Percentiles rank a stretch among this genome's conserved stretches.
These are phyloP conservation scores for Plumapathes pennacea DNA, from an alignment of 92 coral and sea anemone species.

Conservation along the genomic window DNA sequence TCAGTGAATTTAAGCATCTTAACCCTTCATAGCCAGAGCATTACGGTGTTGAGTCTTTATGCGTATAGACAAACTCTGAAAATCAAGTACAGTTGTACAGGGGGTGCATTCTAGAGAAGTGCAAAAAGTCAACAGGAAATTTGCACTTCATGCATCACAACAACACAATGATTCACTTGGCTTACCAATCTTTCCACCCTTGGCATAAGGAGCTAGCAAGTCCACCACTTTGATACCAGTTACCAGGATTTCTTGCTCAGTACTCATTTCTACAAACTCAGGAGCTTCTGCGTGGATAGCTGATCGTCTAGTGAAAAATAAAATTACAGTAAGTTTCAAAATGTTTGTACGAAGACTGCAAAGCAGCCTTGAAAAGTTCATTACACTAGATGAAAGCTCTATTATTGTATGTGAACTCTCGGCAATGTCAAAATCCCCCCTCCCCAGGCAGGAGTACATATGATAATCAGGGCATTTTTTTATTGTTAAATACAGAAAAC, in stretches of 20 bases:
- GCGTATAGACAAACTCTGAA: no score
- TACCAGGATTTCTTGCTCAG: slow-evolving; percentile 94
- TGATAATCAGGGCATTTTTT: no score
- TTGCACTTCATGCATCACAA: no score
- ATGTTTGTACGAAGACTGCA: not conserved
- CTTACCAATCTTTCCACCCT: slow-evolving; percentile 99
- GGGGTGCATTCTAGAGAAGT: no score
- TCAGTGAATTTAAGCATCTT: no score
- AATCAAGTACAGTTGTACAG: no score
- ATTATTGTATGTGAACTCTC: not conserved
- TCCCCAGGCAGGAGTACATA: not conserved
- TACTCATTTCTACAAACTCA: slow-evolving; percentile 97
- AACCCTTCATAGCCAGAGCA: no score
- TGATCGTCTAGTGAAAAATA: slow-evolving; percentile 70
- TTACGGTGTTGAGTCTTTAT: no score
- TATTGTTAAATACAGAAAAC: no score
- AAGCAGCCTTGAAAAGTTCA: not conserved
- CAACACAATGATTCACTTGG: not conserved
- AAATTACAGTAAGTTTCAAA: not conserved
- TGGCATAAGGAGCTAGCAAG: slow-evolving; percentile 94
- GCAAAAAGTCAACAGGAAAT: no score
- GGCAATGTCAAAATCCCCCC: not conserved
- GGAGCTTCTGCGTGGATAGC: slow-evolving; percentile 99
- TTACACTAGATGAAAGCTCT: not conserved
- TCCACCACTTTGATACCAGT: slow-evolving; percentile 99